Percentiles rank a stretch among this genome's conserved stretches.
Evolutionary conservation across 2,113 vertebrate species (phyloP).

Genomic region (Capra hircus): DNA sequence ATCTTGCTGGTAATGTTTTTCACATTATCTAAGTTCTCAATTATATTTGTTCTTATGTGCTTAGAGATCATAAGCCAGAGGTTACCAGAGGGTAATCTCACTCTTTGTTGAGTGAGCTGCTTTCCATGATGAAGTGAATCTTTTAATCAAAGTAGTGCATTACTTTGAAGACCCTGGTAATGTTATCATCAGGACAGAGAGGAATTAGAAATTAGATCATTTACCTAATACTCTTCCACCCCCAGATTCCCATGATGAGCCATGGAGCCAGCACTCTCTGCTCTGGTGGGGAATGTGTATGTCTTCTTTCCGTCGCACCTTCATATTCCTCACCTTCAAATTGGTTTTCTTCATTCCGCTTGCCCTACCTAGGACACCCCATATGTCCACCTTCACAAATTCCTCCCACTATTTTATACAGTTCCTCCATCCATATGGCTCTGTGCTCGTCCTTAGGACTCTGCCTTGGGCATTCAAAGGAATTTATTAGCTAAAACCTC

Average conservation of each 20-base stretch:
- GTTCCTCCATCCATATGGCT: not conserved
- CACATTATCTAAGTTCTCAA: slow-evolving; percentile 7
- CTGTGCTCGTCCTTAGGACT: not conserved
- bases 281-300: rapidly evolving
- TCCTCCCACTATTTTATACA: not conserved
- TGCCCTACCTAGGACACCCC: not conserved
- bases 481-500: not conserved
- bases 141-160: not conserved
- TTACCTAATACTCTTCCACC: not conserved
- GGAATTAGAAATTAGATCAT: not conserved
- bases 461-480: not conserved
- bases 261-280: not conserved
- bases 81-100: not conserved
- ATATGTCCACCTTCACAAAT: not conserved
- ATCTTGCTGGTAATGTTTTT: not conserved
- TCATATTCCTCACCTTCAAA: not conserved
- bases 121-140: not conserved
- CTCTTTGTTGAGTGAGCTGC: not conserved
- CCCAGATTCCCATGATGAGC: not conserved
- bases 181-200: not conserved
- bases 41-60: not conserved
- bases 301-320: not conserved
- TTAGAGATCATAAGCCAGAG: not conserved
- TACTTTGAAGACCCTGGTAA: not conserved
- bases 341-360: not conserved